Conservation (phyloP, 1,140 invertebrate species). For the Ridgeia piscesae region DNA sequence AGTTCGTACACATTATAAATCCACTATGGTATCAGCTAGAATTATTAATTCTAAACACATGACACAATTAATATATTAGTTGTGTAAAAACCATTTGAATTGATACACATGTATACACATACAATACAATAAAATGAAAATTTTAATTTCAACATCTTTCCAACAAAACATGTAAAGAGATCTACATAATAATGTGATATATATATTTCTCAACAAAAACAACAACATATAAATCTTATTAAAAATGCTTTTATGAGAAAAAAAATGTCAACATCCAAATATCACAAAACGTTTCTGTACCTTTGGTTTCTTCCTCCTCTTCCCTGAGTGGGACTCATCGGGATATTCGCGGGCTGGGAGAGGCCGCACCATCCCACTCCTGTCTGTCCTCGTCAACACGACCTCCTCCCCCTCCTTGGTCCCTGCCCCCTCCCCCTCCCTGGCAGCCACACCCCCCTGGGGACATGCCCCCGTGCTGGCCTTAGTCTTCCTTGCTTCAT, state of each 20-base stretch:
- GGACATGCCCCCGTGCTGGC: not conserved
- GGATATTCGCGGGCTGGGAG: conserved; percentile 34
- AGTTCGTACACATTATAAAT: no score
- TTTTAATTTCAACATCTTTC: not conserved
- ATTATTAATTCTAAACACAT: no score
- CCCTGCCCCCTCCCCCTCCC: conserved; percentile 64
- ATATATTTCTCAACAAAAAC: not conserved
- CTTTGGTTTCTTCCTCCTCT: conserved; percentile 60
- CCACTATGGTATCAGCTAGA: no score
- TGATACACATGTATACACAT: no score
- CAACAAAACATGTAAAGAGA: not conserved
- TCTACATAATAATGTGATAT: no score
- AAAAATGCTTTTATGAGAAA: no score
- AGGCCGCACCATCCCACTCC: conserved; percentile 62
- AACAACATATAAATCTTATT: no score
- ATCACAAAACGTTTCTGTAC: conserved; percentile 24
- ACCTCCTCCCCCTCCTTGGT: conserved; percentile 55
- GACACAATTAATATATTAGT: no score
- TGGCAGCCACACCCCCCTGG: not conserved
- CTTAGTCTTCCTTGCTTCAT: not conserved
- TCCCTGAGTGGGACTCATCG: conserved; percentile 29
- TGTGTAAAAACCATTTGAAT: no score
- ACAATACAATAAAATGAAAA: no score
- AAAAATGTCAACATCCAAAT: not conserved
- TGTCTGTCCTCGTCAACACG: conserved; percentile 72